Evolutionary conservation across 1,140 invertebrate genomes (phyloP).

Genomic region (Drosophila funebris): DNA sequence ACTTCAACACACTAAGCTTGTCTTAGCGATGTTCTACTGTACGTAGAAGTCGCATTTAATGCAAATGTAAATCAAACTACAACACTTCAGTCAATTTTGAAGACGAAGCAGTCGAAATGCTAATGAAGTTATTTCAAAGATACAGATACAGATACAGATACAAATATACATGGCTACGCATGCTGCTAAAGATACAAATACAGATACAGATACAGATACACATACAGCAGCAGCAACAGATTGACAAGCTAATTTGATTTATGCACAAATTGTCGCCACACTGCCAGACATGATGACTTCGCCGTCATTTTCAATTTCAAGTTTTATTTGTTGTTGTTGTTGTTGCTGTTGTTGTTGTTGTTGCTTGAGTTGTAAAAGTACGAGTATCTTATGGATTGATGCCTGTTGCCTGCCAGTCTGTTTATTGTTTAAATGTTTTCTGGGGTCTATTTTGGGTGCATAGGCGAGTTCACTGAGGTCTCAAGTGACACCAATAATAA

Average conservation of each 20-base stretch:
- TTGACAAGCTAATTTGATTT: conserved; percentile 55
- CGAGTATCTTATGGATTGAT: conserved; percentile 19
- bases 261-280: conserved; percentile 44
- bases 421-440: conserved; percentile 32
- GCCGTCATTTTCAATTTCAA: conserved; percentile 14
- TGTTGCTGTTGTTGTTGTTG: not conserved
- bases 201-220: conserved; percentile 25
- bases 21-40: not conserved
- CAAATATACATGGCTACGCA: conserved; percentile 1
- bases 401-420: conserved; percentile 16
- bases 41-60: not conserved
- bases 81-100: conserved; percentile 1
- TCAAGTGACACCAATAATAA: conserved; percentile 10
- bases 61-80: conserved; percentile 2
- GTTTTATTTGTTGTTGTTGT: not conserved
- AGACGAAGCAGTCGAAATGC: conserved; percentile 18
- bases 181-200: not conserved
- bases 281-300: conserved; percentile 30
- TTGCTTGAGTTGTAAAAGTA: not conserved
- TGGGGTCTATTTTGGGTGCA: conserved; percentile 10
- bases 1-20: not conserved
- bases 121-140: conserved; percentile 32
- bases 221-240: conserved; percentile 16
- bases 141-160: conserved; percentile 6
- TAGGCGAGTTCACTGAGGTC: not conserved